Conservation (phyloP, 2,797 vertebrate species). For the Sylvilagus floridanus region DNA sequence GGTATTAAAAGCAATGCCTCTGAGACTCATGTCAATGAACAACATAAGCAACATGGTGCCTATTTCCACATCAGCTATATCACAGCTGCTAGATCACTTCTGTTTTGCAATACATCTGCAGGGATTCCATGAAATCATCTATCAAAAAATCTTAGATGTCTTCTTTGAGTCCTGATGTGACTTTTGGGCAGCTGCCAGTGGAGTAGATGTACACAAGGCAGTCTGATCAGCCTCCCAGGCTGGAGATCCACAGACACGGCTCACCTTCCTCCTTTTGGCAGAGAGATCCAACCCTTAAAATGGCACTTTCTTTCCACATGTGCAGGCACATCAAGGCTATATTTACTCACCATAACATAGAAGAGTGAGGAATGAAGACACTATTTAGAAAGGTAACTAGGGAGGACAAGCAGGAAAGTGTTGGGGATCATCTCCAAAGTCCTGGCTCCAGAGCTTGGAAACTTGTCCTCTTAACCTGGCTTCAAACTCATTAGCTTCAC, state of each 20-base stretch:
- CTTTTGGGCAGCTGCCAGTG: background rate
- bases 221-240: background rate
- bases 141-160: background rate
- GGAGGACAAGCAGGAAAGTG: background rate
- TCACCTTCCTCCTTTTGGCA: background rate
- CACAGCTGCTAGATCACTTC: background rate
- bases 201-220: no score
- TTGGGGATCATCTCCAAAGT: background rate
- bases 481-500: background rate
- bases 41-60: background rate
- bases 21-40: no score
- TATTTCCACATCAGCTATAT: conserved; percentile 25
- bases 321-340: background rate
- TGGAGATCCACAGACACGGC: accelerated
- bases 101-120: background rate
- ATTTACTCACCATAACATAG: background rate
- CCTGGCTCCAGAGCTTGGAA: background rate
- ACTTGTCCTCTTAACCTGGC: background rate
- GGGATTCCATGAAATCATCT: background rate
- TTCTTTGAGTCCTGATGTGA: background rate
- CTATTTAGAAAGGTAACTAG: background rate
- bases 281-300: background rate
- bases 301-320: background rate
- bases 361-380: background rate
- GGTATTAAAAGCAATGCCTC: background rate